These are phyloP conservation scores for Tolypeutes matacus DNA, from an alignment of 2,797 vertebrate species.

Conservation along the genomic window DNA sequence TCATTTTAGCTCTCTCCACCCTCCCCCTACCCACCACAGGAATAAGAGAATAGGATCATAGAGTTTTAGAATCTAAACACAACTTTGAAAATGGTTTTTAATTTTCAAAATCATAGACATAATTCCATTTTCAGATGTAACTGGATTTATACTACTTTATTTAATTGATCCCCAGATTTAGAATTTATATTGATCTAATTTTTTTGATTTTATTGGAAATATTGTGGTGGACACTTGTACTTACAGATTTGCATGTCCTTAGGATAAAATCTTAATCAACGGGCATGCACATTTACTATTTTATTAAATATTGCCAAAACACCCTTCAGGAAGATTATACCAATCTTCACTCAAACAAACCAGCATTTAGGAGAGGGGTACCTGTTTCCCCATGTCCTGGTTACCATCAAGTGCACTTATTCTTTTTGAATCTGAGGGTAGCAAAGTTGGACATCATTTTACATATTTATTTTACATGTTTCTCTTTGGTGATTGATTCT, in stretches of 20 bases:
- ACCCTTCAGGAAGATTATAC: background rate
- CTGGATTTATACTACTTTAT: background rate
- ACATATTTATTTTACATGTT: background rate
- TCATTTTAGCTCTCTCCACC: background rate
- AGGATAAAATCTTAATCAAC: background rate
- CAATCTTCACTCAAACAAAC: background rate
- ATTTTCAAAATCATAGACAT: background rate
- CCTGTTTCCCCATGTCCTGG: background rate
- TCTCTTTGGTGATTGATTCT: background rate
- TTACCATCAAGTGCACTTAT: background rate
- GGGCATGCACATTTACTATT: background rate
- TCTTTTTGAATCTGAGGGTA: background rate
- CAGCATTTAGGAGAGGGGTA: background rate
- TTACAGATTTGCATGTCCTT: background rate
- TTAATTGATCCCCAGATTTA: background rate
- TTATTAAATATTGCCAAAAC: background rate
- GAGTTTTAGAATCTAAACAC: background rate
- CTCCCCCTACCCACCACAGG: too few relatives aligned
- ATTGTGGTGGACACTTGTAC: background rate
- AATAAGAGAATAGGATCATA: background rate
- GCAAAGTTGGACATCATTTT: background rate
- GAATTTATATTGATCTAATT: background rate
- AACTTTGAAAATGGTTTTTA: background rate
- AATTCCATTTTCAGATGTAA: background rate
- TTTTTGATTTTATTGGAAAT: background rate